phyloP scores from a whole-genome alignment of 2,888 invertebrate genomes.

The Adineta ricciae region DNA sequence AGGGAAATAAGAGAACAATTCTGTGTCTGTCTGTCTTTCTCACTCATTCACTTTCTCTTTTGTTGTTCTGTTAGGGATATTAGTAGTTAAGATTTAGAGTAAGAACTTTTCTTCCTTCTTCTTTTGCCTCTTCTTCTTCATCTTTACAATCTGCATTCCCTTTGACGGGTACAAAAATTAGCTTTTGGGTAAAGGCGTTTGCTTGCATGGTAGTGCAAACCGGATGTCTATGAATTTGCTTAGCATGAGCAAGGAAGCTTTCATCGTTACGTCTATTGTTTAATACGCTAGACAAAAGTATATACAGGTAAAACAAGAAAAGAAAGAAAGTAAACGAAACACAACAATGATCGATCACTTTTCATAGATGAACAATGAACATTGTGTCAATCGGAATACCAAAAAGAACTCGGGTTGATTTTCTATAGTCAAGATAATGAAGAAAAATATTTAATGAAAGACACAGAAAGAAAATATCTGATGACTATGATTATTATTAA shows the following conservation, averaged over 20 bases:
- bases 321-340: neutral
- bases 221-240: neutral
- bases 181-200: neutral
- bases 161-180: neutral
- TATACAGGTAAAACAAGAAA: neutral
- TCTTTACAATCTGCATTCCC: neutral
- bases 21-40: neutral
- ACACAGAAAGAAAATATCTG: neutral
- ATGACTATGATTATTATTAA: neutral
- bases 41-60: neutral
- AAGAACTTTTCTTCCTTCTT: neutral
- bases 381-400: neutral
- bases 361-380: neutral
- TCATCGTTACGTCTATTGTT: neutral
- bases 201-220: neutral
- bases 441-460: no score
- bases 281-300: neutral
- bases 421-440: no score
- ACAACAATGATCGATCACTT: neutral
- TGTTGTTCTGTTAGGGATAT: neutral
- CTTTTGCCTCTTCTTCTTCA: neutral
- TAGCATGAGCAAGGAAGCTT: neutral
- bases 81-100: neutral
- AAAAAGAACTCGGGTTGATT: neutral
- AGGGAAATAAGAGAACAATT: neutral